Conservation (phyloP, 2,113 vertebrate genomes). For the Camelus bactrianus region DNA sequence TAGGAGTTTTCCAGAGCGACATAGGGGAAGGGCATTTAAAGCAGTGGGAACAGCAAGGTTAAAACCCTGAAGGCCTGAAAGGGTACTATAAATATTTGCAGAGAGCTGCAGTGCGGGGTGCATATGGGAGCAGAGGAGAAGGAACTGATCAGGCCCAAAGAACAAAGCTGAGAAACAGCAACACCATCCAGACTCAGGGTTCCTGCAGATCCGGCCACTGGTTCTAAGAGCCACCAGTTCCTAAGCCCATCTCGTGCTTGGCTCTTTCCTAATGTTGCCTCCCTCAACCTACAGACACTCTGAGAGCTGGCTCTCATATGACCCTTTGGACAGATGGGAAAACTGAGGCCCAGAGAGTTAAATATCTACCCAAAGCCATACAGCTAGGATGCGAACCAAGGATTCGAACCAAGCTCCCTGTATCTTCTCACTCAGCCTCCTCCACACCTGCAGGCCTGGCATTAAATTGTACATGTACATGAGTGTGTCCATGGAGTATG, state of each 20-base stretch:
- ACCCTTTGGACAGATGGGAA: neutral
- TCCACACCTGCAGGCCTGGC: neutral
- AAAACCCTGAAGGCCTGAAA: neutral
- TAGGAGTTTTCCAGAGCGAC: conserved; percentile 4
- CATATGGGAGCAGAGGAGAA: accelerated
- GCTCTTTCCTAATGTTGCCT: neutral
- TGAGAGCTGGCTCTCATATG: neutral
- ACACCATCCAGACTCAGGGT: accelerated
- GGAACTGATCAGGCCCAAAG: neutral
- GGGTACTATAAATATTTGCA: neutral
- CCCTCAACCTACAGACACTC: no score
- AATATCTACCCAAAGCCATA: neutral
- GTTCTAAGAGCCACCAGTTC: neutral
- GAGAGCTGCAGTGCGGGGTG: neutral
- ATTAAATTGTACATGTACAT: accelerated
- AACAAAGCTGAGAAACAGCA: neutral
- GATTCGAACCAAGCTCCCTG: neutral
- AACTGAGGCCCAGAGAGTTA: neutral
- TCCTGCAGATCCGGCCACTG: neutral
- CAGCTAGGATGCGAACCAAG: no score
- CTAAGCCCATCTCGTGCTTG: accelerated
- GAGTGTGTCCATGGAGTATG: neutral
- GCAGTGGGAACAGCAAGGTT: neutral
- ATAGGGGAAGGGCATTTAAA: neutral
- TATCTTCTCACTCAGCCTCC: neutral